Conservation (phyloP, 1,140 invertebrate genomes). For the Orius laevigatus region DNA sequence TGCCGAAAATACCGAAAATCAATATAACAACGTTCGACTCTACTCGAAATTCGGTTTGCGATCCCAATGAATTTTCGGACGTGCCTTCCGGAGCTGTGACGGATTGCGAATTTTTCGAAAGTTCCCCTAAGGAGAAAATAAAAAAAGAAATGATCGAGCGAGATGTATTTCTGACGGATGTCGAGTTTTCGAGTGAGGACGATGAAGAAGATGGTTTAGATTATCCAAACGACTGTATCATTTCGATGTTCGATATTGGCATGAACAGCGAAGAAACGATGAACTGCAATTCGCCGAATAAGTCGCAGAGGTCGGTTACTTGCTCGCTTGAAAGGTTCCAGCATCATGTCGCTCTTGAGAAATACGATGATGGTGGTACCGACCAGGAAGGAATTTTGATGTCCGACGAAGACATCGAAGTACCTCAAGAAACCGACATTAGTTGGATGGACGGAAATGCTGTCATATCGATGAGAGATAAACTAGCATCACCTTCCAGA, state of each 20-base stretch:
- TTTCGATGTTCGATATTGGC: neutral
- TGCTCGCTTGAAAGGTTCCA: slow-evolving; percentile 2
- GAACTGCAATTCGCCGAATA: slow-evolving; percentile 4
- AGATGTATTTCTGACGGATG: slow-evolving; percentile 8
- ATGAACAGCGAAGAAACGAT: slow-evolving; percentile 5
- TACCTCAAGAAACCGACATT: slow-evolving; percentile 10
- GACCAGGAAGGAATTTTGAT: slow-evolving; percentile 23
- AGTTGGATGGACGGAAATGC: slow-evolving; percentile 3
- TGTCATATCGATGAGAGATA: slow-evolving; percentile 12
- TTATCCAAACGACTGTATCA: slow-evolving; percentile 4
- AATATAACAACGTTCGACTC: too few species aligned
- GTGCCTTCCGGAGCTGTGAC: slow-evolving; percentile 5
- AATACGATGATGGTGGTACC: slow-evolving; percentile 13
- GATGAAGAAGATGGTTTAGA: slow-evolving; percentile 6
- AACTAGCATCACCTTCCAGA: neutral
- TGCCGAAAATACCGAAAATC: too few species aligned
- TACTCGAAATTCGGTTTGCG: too few species aligned
- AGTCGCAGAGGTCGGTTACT: slow-evolving; percentile 8
- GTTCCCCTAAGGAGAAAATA: neutral
- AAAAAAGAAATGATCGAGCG: neutral
- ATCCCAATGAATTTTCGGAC: too few species aligned
- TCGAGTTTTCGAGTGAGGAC: slow-evolving; percentile 13
- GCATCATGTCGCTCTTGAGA: slow-evolving; percentile 2
- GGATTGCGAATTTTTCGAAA: slow-evolving; percentile 2
- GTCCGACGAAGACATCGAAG: slow-evolving; percentile 27